A percentile compares a stretch with the other conserved stretches of the same genome.
Evolutionary conservation across 1,140 invertebrate genomes (phyloP).

Genomic region (Neuroterus valhalla): DNA sequence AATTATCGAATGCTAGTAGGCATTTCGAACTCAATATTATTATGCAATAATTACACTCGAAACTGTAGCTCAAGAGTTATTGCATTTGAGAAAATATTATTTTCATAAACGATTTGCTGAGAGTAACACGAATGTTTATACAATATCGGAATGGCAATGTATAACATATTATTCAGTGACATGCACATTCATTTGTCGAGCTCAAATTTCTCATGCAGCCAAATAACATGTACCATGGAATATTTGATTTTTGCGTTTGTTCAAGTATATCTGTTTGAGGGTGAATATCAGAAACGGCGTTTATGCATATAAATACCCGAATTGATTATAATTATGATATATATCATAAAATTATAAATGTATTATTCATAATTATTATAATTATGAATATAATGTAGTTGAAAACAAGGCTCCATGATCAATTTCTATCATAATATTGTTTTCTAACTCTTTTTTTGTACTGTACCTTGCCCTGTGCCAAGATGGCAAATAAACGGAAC

Average conservation of each 20-base stretch:
- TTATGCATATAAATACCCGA: constrained; percentile 5
- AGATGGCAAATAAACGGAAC: too few species aligned
- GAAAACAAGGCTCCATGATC: too few species aligned
- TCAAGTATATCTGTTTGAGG: constrained; percentile 1
- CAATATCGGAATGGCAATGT: constrained; percentile 30
- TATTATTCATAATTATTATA: too few species aligned
- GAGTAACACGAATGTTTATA: constrained; percentile 34
- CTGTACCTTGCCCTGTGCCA: too few species aligned
- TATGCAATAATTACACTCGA: too few species aligned
- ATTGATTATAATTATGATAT: too few species aligned
- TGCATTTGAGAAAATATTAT: constrained; percentile 14
- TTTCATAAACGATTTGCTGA: constrained; percentile 34
- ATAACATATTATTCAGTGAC: constrained; percentile 33
- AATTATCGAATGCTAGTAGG: too few species aligned
- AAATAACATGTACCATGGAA: background rate
- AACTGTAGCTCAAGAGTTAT: background rate
- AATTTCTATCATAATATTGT: too few species aligned
- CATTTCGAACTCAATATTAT: too few species aligned
- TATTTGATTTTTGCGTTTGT: background rate
- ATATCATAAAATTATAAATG: too few species aligned
- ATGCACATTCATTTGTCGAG: constrained; percentile 10
- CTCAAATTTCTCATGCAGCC: background rate
- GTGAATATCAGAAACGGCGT: background rate
- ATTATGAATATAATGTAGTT: too few species aligned
- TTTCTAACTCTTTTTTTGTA: too few species aligned